Evolutionary conservation across 2,797 vertebrate genomes (phyloP).

Genomic region (Pangasius macronema): DNA sequence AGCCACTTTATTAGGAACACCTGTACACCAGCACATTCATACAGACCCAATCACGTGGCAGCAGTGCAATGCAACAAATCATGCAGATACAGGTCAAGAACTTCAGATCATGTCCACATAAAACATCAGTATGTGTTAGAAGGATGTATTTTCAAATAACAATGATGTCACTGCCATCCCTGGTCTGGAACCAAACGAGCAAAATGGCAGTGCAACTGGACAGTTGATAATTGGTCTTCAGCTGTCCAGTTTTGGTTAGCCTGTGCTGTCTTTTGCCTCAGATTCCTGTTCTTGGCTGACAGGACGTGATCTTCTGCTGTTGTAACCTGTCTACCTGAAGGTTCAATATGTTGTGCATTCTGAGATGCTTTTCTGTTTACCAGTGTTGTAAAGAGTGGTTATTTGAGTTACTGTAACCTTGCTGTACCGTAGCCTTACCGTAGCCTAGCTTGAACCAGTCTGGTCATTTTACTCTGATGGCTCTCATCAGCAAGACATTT

Average conservation of each 20-base stretch:
- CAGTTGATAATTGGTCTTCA: background rate
- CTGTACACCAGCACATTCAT: background rate
- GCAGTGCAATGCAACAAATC: background rate
- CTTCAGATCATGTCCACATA: background rate
- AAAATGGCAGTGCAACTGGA: background rate
- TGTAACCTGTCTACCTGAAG: background rate
- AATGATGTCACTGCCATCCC: background rate
- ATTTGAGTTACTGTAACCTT: background rate
- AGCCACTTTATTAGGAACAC: background rate
- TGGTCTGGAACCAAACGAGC: background rate
- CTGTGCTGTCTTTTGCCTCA: background rate
- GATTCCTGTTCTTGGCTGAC: background rate
- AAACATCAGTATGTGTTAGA: background rate
- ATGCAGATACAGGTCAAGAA: background rate
- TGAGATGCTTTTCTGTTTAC: background rate
- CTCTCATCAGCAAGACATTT: background rate
- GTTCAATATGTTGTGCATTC: background rate
- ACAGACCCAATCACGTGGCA: too few species aligned
- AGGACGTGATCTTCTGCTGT: too few species aligned
- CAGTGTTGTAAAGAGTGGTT: background rate
- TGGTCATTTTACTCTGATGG: background rate
- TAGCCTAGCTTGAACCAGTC: background rate
- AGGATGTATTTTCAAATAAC: background rate
- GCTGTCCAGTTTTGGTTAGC: too few species aligned
- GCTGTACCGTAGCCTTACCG: background rate